Base-by-base conservation (phyloP, 2,888 invertebrate species). In the Mesochorus sp. region DNA sequence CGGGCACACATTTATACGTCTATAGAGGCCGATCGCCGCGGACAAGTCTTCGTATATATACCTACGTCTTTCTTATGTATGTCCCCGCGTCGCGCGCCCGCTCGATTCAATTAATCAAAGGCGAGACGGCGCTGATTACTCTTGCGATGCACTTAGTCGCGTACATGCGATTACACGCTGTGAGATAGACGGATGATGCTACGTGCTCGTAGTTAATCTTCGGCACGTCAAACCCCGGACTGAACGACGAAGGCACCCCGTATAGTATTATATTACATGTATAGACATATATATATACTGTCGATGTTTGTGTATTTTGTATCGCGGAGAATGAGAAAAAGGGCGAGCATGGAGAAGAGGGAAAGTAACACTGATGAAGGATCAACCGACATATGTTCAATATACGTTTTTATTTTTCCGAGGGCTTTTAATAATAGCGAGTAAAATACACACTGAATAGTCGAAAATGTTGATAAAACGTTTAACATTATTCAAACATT, bases 191-290 rank as follows among this genome's bases (percentile, higher is more conserved):
- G 84, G 85, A 89, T 88, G 89, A 87, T 83, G 84, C 84, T 86
- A 86, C 88, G 86, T 86, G 87, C 79, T 74, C 81, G 87, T 85
- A 86, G 86, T 90, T 89, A 87, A 90, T 90, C 89, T 89, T 88
- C 80, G 84, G 73, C 81, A 82, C 84, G 90, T 89, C 89, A 89
- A 89, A 89, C 81, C 81, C 80, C 82, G 83, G 70, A 82, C 79
- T 76, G 78, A 78, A 82, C 78, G 57, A 42, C 62, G 72, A 57
- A 71, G 76, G 68, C 72, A 39, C 72, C 47, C 57, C 61, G 6
- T 17, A 42, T 17, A 51, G 67, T 70, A 64, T 75, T 59, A 28
- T 37, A 6, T 14, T 17, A 5, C 6, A 10, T 2, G 5, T 37
- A 42, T 42, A 26, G 14, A 19, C 21, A 10, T 19, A 8, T 51